Conservation (phyloP, 2,888 invertebrate species). For the Heliothis peltigera region DNA sequence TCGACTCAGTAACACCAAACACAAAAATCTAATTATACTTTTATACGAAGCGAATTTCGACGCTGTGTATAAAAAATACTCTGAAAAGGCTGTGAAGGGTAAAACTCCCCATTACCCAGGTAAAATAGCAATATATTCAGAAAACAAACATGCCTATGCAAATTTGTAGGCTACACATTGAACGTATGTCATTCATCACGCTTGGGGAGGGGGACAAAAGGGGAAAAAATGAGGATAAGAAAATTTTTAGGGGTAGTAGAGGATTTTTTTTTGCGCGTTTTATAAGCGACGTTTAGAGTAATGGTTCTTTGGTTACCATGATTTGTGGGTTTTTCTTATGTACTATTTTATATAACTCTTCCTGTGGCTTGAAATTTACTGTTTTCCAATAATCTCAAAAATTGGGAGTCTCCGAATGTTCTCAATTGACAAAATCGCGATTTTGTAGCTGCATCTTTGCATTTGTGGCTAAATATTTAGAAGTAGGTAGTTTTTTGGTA, state of each 20-base stretch:
- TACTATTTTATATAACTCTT: not conserved
- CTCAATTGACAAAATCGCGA: too few relatives aligned
- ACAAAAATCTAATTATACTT: constrained; percentile 45
- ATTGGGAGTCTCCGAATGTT: not conserved
- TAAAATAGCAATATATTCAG: constrained; percentile 54
- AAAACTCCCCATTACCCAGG: constrained; percentile 47
- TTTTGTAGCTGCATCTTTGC: too few relatives aligned
- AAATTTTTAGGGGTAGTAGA: constrained; percentile 16
- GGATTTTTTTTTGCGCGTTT: not conserved
- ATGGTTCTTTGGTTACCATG: constrained; percentile 15
- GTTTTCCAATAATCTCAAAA: not conserved
- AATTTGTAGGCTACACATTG: constrained; percentile 59
- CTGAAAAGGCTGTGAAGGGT: constrained; percentile 25
- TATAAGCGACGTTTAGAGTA: constrained; percentile 22
- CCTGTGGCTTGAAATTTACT: not conserved
- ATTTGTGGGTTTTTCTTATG: not conserved
- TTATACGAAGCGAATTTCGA: constrained; percentile 21
- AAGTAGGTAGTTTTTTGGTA: too few relatives aligned
- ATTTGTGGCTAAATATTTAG: too few relatives aligned
- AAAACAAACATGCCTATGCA: constrained; percentile 61
- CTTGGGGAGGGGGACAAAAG: constrained; percentile 17
- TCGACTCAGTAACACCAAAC: constrained; percentile 44
- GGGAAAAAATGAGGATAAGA: constrained; percentile 32
- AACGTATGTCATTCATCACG: constrained; percentile 62
- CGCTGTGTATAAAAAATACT: constrained; percentile 21